Evolutionary conservation across 2,888 invertebrate genomes (phyloP).

Genomic region (Idaea straminata): DNA sequence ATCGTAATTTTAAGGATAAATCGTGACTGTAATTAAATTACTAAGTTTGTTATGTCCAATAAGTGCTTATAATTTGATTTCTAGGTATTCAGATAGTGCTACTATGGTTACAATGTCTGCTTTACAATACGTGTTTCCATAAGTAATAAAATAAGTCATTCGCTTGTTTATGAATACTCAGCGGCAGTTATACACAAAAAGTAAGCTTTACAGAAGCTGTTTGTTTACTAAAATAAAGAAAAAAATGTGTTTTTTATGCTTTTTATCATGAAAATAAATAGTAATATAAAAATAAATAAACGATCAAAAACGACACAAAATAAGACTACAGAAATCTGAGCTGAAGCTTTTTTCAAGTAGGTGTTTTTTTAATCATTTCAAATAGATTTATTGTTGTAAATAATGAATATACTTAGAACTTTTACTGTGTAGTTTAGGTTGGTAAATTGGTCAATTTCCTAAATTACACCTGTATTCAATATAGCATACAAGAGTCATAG

Average conservation of each 20-base stretch:
- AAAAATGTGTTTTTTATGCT: background rate
- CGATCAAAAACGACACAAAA: background rate
- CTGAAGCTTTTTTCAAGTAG: background rate
- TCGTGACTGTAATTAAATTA: slow-evolving; percentile 36
- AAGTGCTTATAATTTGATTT: slow-evolving; percentile 22
- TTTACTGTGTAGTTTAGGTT: slow-evolving; percentile 56
- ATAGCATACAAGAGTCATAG: slow-evolving; percentile 51
- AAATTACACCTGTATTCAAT: slow-evolving; percentile 54
- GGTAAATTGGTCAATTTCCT: slow-evolving; percentile 75
- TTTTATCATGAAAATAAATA: background rate
- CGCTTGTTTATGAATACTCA: background rate
- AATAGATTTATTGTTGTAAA: slow-evolving; percentile 38
- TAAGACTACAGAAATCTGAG: background rate
- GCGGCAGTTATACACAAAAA: background rate
- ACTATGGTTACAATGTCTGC: slow-evolving; percentile 13
- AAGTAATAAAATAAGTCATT: background rate
- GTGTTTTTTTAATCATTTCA: background rate
- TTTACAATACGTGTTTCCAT: slow-evolving; percentile 18
- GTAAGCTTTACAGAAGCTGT: background rate
- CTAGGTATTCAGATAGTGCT: slow-evolving; percentile 41
- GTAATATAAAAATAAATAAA: background rate
- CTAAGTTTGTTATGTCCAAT: slow-evolving; percentile 31
- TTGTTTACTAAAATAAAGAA: background rate
- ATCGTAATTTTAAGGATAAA: slow-evolving; percentile 41
- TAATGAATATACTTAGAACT: slow-evolving; percentile 34